Conservation (phyloP, 2,888 invertebrate species). For the Ceramica pisi region DNA sequence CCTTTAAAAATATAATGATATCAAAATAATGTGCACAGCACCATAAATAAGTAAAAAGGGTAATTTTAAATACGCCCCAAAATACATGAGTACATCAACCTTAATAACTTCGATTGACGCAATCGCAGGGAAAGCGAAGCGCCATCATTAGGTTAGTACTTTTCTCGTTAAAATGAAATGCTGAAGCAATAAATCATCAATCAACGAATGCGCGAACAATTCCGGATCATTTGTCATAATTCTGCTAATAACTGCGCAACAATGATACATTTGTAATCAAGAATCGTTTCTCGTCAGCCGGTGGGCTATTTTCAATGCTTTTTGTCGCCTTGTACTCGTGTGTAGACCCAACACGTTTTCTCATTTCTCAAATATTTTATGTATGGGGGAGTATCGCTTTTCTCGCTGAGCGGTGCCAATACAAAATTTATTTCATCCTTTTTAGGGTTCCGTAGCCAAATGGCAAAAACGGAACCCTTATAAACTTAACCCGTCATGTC, state of each 20-base stretch:
- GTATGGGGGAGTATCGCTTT: constrained; percentile 33
- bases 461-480: too few species aligned
- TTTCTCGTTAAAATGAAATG: constrained; percentile 23
- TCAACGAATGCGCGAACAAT: constrained; percentile 39
- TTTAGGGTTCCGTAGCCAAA: too few species aligned
- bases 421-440: constrained; percentile 54
- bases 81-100: neutral
- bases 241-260: constrained; percentile 33
- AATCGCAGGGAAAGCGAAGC: constrained; percentile 10
- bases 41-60: constrained; percentile 25
- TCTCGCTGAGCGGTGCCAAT: constrained; percentile 30
- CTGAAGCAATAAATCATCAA: constrained; percentile 47
- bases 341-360: constrained; percentile 33
- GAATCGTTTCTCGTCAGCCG: constrained; percentile 38
- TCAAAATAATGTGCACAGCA: constrained; percentile 8
- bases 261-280: constrained; percentile 48
- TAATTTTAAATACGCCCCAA: constrained; percentile 5
- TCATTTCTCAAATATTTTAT: constrained; percentile 55
- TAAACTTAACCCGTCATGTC: too few species aligned
- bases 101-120: constrained; percentile 10
- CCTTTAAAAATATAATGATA: constrained; percentile 16
- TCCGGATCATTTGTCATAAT: constrained; percentile 50
- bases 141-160: constrained; percentile 23
- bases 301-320: constrained; percentile 33
- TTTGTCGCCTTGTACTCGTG: constrained; percentile 39